A percentile compares a stretch with the other conserved stretches of the same genome.
phyloP scores from a whole-genome alignment of 2,888 invertebrate species.

The Pyralis farinalis region DNA sequence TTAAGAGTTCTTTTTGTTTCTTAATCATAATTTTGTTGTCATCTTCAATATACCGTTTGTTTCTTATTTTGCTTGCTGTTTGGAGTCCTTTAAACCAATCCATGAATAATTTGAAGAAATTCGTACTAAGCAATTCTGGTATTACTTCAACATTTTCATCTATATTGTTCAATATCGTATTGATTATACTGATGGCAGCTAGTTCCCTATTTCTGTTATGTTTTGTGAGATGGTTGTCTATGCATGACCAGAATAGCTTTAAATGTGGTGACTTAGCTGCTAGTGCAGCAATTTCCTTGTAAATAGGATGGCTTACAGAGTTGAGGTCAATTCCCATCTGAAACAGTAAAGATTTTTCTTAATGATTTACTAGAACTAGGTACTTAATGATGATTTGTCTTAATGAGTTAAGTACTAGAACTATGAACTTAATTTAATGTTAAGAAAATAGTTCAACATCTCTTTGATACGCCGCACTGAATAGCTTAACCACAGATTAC shows the following conservation, averaged over 20 bases:
- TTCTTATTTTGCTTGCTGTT: conserved; percentile 80
- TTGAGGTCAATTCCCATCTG: conserved; percentile 82
- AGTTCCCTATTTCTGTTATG: conserved; percentile 82
- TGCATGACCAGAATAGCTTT: conserved; percentile 77
- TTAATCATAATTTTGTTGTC: conserved; percentile 75
- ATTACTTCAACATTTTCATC: conserved; percentile 66
- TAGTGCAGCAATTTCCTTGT: conserved; percentile 79
- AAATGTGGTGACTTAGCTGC: conserved; percentile 76
- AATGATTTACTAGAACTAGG: too few relatives aligned
- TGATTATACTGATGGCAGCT: conserved; percentile 81
- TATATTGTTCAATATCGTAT: conserved; percentile 73
- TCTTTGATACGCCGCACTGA: too few relatives aligned
- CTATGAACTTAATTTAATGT: too few relatives aligned
- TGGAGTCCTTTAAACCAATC: conserved; percentile 82
- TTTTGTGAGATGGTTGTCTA: conserved; percentile 62
- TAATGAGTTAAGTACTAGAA: too few relatives aligned
- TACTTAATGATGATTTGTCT: too few relatives aligned
- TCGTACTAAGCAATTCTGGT: conserved; percentile 82
- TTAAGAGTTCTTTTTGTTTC: conserved; percentile 79
- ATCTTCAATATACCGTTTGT: conserved; percentile 65
- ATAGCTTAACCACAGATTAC: too few relatives aligned
- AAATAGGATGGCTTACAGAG: conserved; percentile 83
- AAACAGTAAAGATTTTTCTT: conserved; percentile 31
- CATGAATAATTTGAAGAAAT: conserved; percentile 84
- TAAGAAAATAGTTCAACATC: too few relatives aligned